A percentile compares a stretch with the other conserved stretches of the same genome.
Evolutionary conservation across 2,797 vertebrate species (phyloP).

Genomic region (Esox masquinongy): DNA sequence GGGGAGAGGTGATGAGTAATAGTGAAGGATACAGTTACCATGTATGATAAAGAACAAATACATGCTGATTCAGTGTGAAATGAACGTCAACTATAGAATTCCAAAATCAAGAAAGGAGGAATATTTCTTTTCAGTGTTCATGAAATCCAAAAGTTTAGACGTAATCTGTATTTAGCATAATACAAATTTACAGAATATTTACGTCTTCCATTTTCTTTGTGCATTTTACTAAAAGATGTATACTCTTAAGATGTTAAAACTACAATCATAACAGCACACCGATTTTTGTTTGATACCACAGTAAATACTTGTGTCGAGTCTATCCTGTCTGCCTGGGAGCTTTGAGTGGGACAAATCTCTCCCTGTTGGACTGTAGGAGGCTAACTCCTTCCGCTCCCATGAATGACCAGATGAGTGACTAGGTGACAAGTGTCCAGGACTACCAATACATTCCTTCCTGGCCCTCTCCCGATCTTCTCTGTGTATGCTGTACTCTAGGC

Average conservation of each 20-base stretch:
- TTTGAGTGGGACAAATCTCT: neutral
- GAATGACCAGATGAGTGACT: neutral
- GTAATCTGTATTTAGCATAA: neutral
- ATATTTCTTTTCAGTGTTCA: neutral
- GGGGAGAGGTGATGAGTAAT: neutral
- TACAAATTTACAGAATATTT: neutral
- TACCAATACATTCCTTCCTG: neutral
- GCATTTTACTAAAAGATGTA: neutral
- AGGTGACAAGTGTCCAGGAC: neutral
- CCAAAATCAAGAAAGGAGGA: neutral
- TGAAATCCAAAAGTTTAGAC: neutral
- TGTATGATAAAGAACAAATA: neutral
- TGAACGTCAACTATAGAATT: neutral
- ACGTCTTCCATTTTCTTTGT: neutral
- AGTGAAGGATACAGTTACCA: neutral
- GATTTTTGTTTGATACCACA: neutral
- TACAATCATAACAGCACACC: slow-evolving; percentile 2
- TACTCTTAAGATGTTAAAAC: neutral
- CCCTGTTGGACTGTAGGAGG: neutral
- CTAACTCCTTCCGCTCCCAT: neutral
- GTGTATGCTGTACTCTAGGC: slow-evolving; percentile 66
- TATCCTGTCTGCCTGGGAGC: neutral
- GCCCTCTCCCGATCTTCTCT: neutral
- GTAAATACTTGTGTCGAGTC: neutral
- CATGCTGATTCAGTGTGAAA: neutral